Evolutionary conservation across 2,888 invertebrate genomes (phyloP).

Genomic region (Melinopterus prodromus): DNA sequence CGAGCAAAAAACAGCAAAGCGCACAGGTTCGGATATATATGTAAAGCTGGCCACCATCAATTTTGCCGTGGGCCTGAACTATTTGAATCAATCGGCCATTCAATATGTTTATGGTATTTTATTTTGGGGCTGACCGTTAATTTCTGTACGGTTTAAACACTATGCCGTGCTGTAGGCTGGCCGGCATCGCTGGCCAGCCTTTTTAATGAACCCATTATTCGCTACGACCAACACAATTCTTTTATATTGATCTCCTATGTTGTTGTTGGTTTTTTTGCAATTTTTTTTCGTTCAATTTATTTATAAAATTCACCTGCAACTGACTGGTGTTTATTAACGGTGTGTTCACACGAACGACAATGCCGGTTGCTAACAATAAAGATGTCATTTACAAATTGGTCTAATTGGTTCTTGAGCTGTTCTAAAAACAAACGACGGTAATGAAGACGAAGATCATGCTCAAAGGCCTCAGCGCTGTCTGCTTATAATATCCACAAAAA

Average conservation of each 20-base stretch:
- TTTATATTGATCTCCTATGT: neutral
- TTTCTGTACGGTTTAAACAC: neutral
- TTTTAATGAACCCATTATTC: neutral
- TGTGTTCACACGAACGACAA: neutral
- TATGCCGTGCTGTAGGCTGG: neutral
- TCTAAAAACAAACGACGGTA: too few relatives aligned
- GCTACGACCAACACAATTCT: neutral
- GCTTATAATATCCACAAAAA: too few relatives aligned
- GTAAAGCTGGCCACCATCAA: constrained; percentile 19
- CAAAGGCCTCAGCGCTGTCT: too few relatives aligned
- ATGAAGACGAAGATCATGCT: too few relatives aligned
- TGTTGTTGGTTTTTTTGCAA: neutral
- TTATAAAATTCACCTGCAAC: neutral
- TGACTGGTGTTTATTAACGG: neutral
- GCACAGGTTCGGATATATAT: neutral
- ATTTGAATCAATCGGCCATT: constrained; percentile 21
- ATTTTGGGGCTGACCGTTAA: neutral
- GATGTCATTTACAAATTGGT: too few relatives aligned
- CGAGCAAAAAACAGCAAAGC: neutral
- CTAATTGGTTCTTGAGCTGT: too few relatives aligned
- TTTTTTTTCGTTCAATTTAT: neutral
- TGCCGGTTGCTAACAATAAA: too few relatives aligned
- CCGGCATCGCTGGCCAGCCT: neutral
- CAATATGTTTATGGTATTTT: neutral
- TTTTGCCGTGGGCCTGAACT: constrained; percentile 21